A percentile compares a stretch with the other conserved stretches of the same genome.
These are phyloP conservation scores for Drosophila tanythrix DNA, from an alignment of 2,888 invertebrate genomes.

Conservation along the genomic window DNA sequence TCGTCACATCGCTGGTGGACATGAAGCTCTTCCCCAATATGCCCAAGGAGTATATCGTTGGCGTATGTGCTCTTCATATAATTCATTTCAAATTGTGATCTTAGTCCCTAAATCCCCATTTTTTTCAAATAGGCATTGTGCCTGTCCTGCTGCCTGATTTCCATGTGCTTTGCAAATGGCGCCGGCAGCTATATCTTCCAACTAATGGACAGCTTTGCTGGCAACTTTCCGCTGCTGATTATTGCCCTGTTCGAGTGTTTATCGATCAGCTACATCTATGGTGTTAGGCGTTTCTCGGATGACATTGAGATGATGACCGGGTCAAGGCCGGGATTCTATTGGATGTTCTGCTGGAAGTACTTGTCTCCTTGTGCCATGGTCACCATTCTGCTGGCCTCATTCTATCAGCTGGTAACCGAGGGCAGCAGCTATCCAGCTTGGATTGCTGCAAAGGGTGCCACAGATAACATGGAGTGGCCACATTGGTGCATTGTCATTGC, in stretches of 20 bases:
- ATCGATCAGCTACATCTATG: constrained; percentile 97
- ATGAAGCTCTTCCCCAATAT: constrained; percentile 97
- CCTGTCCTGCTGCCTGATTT: constrained; percentile 91
- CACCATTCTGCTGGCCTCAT: constrained; percentile 92
- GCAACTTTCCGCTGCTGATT: constrained; percentile 95
- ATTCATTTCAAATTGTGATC: background rate
- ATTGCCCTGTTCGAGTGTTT: constrained; percentile 97
- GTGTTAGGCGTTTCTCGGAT: constrained; percentile 95
- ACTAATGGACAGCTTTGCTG: constrained; percentile 96
- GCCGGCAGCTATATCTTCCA: constrained; percentile 97
- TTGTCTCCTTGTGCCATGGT: constrained; percentile 95
- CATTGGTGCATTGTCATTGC: constrained; percentile 92
- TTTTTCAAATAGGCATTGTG: constrained; percentile 86
- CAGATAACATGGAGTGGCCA: constrained; percentile 93
- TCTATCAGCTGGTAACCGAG: constrained; percentile 91
- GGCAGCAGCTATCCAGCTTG: constrained; percentile 95
- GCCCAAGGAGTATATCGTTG: constrained; percentile 94
- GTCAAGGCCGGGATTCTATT: constrained; percentile 93
- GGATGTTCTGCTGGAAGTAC: constrained; percentile 98
- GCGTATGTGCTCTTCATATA: constrained; percentile 84
- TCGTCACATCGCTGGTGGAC: constrained; percentile 97
- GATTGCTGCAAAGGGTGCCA: constrained; percentile 90
- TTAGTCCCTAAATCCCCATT: background rate
- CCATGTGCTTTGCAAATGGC: constrained; percentile 96
- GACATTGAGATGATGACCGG: constrained; percentile 98